Evolutionary conservation across 2,113 vertebrate genomes (phyloP).

Genomic region (Microtus pennsylvanicus): DNA sequence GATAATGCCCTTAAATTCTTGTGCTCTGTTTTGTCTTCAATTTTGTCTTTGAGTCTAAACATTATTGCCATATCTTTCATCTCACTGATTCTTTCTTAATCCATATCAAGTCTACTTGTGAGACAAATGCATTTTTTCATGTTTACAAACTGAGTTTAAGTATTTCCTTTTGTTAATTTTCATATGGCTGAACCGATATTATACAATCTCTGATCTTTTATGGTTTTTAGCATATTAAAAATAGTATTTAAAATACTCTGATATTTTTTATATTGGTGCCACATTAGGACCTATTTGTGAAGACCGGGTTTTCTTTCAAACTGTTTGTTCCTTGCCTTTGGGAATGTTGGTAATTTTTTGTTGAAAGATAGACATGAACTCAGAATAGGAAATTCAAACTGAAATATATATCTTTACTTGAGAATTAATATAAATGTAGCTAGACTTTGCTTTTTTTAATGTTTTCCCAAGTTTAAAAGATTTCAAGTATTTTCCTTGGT

Average conservation of each 20-base stretch:
- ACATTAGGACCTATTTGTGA: background rate
- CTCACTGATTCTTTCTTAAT: background rate
- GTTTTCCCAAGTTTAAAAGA: background rate
- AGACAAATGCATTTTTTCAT: background rate
- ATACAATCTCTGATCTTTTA: background rate
- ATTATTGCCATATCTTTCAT: background rate
- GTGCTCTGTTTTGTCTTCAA: background rate
- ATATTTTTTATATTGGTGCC: background rate
- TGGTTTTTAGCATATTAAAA: background rate
- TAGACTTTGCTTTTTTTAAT: background rate
- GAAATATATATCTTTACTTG: background rate
- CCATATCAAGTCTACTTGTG: background rate
- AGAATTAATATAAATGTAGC: background rate
- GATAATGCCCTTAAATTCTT: background rate
- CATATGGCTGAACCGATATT: background rate
- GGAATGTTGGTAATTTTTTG: constrained; percentile 32
- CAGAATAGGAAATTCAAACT: background rate
- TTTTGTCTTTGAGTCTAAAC: background rate
- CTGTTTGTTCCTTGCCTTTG: constrained; percentile 11
- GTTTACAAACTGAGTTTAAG: background rate
- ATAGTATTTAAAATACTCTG: too few relatives aligned
- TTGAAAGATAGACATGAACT: background rate
- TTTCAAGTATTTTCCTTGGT: background rate
- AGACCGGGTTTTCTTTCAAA: constrained; percentile 14
- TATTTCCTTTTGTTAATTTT: background rate